These are phyloP conservation scores for Mimumesa dahlbomi DNA, from an alignment of 2,888 invertebrate species.

Conservation along the genomic window DNA sequence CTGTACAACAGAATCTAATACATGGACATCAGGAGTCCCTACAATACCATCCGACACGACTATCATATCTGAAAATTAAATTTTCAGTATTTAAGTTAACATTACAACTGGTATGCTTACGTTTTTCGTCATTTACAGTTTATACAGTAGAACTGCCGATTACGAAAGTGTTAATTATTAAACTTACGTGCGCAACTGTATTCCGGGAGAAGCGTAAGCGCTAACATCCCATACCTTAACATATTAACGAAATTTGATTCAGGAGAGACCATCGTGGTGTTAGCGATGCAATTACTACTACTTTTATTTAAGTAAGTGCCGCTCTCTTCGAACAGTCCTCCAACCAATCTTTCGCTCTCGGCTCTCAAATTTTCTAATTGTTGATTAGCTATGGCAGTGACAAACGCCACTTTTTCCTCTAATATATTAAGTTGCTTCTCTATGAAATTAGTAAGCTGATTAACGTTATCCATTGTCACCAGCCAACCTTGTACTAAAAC, in stretches of 20 bases:
- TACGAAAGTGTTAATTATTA: neutral
- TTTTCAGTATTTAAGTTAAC: neutral
- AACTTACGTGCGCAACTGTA: conserved; percentile 87
- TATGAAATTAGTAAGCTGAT: conserved; percentile 82
- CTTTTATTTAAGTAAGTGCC: conserved; percentile 76
- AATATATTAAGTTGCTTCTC: conserved; percentile 83
- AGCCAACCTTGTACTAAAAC: conserved; percentile 87
- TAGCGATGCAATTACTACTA: conserved; percentile 77
- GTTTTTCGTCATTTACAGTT: neutral
- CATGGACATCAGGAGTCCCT: conserved; percentile 86
- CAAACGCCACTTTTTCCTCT: conserved; percentile 84
- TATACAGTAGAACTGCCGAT: too few relatives aligned
- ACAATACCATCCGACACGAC: conserved; percentile 89
- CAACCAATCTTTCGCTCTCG: conserved; percentile 82
- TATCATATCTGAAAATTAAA: conserved; percentile 85
- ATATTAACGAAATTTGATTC: conserved; percentile 89
- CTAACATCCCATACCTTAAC: conserved; percentile 88
- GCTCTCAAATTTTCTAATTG: conserved; percentile 82
- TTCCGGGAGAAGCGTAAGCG: conserved; percentile 87
- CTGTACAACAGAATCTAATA: conserved; percentile 87
- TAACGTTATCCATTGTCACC: conserved; percentile 83
- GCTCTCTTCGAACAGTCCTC: conserved; percentile 82
- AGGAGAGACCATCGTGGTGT: conserved; percentile 84
- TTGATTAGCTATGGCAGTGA: conserved; percentile 82
- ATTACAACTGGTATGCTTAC: neutral